Conservation (phyloP, 2,113 vertebrate genomes). For the Oreochromis niloticus region DNA sequence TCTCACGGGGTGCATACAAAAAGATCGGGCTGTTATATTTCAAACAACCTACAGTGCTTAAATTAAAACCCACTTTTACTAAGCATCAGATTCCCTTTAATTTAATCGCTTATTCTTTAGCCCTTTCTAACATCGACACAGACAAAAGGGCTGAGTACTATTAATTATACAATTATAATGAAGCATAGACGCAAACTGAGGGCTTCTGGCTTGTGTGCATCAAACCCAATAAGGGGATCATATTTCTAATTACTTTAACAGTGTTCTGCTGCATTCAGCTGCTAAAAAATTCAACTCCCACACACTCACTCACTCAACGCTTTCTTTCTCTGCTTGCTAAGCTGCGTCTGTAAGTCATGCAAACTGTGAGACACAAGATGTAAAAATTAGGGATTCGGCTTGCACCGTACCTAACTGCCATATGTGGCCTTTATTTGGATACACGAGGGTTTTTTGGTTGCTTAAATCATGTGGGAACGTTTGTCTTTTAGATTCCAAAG, state of each 20-base stretch:
- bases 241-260: conserved; percentile 58
- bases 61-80: conserved; percentile 68
- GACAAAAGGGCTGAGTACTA: conserved; percentile 56
- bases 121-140: conserved; percentile 41
- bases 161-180: conserved; percentile 73
- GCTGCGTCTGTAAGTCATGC: neutral
- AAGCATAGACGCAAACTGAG: conserved; percentile 47
- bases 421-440: neutral
- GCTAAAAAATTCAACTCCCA: conserved; percentile 39
- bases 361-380: neutral
- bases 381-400: neutral
- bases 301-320: neutral
- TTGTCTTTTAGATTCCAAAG: neutral
- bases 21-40: conserved; percentile 45
- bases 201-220: conserved; percentile 49
- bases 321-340: neutral
- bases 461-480: neutral
- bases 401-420: neutral
- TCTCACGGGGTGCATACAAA: conserved; percentile 31
- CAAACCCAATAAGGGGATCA: conserved; percentile 52
- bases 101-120: conserved; percentile 67
- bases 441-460: neutral
- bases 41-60: conserved; percentile 51
- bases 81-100: conserved; percentile 59
- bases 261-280: conserved; percentile 46